A percentile compares a stretch with the other conserved stretches of the same genome.
phyloP scores from a whole-genome alignment of 2,888 invertebrate species.

The Eristalis tenax region DNA sequence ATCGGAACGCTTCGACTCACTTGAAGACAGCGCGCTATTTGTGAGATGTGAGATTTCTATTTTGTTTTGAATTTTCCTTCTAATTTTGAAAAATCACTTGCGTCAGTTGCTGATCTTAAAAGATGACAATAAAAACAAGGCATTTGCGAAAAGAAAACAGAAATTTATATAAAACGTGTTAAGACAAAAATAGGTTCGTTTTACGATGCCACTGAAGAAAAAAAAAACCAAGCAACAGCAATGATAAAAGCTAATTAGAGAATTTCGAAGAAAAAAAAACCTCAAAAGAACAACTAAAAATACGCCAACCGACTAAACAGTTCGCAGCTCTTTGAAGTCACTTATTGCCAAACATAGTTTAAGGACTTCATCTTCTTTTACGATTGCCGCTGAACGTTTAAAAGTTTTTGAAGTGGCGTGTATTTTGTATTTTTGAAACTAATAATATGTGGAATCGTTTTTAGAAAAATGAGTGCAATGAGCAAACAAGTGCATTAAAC shows the following conservation, averaged over 20 bases:
- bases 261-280: background rate
- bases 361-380: background rate
- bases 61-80: background rate
- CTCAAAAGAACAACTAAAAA: constrained; percentile 13
- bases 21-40: background rate
- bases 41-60: constrained; percentile 1
- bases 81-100: constrained; percentile 8
- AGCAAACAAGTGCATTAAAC: too few species aligned
- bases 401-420: background rate
- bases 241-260: constrained; percentile 12
- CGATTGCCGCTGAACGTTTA: background rate
- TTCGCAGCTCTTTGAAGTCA: constrained; percentile 6
- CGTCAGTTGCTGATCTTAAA: constrained; percentile 11
- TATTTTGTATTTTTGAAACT: background rate
- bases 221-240: background rate
- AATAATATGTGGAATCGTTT: too few species aligned
- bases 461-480: too few species aligned
- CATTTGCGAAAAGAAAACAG: background rate
- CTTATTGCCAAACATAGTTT: constrained; percentile 14
- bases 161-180: constrained; percentile 6
- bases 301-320: background rate
- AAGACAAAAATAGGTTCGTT: constrained; percentile 10
- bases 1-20: background rate
- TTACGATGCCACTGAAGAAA: constrained; percentile 5
- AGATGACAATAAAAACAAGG: background rate